A percentile compares a stretch with the other conserved stretches of the same genome.
Conservation (phyloP, 2,113 vertebrate genomes). For the Atlantisia rogersi region DNA sequence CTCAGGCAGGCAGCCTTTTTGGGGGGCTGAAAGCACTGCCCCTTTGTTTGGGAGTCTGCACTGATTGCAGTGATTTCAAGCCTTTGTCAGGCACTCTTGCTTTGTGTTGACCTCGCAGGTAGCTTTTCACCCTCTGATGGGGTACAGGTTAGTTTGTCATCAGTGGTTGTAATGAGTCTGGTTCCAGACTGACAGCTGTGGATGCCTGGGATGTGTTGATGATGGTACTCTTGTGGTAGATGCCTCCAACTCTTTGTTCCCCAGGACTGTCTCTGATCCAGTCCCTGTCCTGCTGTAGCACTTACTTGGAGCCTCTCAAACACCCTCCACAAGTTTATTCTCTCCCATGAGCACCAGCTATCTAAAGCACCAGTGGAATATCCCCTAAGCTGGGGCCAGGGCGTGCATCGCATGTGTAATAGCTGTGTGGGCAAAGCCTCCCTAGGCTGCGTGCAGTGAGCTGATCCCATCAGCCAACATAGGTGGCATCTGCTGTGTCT, state of each 20-base stretch:
- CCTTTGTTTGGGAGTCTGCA: not conserved
- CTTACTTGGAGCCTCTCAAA: not conserved
- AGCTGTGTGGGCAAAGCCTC: constrained; percentile 24
- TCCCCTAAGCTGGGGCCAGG: not conserved
- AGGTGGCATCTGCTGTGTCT: constrained; percentile 16
- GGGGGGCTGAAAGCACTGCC: not conserved
- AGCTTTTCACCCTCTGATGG: not conserved
- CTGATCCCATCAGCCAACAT: not conserved
- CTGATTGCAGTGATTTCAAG: not conserved
- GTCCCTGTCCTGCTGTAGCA: not conserved
- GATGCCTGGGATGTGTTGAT: not conserved
- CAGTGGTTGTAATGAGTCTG: not conserved
- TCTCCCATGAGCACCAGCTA: not conserved
- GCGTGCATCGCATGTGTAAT: fast-evolving
- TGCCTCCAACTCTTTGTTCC: not conserved
- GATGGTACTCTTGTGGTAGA: not conserved
- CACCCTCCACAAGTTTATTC: not conserved
- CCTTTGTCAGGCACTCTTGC: not conserved
- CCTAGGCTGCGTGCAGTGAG: fast-evolving
- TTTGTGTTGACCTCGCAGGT: not conserved
- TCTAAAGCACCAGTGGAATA: not conserved
- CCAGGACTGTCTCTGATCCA: fast-evolving
- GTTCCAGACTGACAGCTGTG: fast-evolving
- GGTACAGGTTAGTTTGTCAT: not conserved
- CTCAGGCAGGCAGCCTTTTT: not conserved